These are phyloP conservation scores for Ciconia boyciana DNA, from an alignment of 2,113 vertebrate species.

Conservation along the genomic window DNA sequence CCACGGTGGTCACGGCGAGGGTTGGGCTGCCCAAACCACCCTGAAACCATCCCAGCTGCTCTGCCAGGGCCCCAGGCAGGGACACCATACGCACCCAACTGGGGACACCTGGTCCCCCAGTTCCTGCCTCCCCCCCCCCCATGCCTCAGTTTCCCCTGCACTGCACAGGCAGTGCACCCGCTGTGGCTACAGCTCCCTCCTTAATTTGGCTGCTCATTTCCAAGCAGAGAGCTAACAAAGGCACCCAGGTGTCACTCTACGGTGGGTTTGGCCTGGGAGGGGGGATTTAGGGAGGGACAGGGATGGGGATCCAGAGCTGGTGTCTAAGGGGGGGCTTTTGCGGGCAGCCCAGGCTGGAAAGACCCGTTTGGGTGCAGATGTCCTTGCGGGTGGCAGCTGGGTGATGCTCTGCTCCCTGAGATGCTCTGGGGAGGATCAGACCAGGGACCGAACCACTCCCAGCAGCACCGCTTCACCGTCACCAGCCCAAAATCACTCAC, in stretches of 20 bases:
- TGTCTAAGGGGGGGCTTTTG: neutral
- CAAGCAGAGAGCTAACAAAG: neutral
- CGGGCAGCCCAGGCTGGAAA: neutral
- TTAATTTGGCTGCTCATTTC: neutral
- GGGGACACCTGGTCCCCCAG: neutral
- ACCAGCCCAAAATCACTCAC: neutral
- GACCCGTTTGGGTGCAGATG: too few species aligned
- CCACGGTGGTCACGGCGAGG: rapidly evolving
- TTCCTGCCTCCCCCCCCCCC: too few species aligned
- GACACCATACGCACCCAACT: too few species aligned
- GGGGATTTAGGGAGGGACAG: neutral
- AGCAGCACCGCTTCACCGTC: neutral
- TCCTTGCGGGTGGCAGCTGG: neutral
- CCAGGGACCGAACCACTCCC: neutral
- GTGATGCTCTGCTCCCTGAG: neutral
- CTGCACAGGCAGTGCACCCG: neutral
- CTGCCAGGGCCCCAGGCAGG: neutral
- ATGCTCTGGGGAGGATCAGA: neutral
- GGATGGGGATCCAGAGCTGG: neutral
- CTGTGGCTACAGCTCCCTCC: neutral
- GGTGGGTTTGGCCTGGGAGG: rapidly evolving
- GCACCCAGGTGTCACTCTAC: rapidly evolving
- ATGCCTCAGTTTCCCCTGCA: neutral
- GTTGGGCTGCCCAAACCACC: neutral
- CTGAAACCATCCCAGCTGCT: rapidly evolving